phyloP scores from a whole-genome alignment of 2,888 invertebrate species.

The Gisinianus flammeolus region DNA sequence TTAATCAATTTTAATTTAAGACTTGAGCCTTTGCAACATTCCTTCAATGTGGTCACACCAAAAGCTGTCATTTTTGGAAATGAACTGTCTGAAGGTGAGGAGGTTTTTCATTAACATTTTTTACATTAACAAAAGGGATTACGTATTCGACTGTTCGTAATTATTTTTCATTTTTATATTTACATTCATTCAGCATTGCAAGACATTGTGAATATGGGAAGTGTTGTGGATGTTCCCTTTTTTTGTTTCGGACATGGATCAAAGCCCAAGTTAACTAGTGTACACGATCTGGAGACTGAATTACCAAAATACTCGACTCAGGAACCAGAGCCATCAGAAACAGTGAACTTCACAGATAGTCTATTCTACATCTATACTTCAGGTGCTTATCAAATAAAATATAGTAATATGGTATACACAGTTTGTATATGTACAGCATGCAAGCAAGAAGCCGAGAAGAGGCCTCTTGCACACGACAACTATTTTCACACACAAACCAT shows the following conservation, averaged over 20 bases:
- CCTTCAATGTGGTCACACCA: conserved; percentile 83
- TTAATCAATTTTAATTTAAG: conserved; percentile 93
- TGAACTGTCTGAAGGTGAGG: conserved; percentile 70
- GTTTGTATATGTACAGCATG: too few relatives aligned
- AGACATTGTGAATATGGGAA: conserved; percentile 45
- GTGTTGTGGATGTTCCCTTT: conserved; percentile 40
- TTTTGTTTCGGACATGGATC: conserved; percentile 48
- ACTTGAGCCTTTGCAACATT: conserved; percentile 81
- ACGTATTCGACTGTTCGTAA: too few relatives aligned
- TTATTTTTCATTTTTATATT: too few relatives aligned
- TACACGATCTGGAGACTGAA: conserved; percentile 47
- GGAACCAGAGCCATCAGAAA: conserved; percentile 37
- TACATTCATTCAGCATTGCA: conserved; percentile 52
- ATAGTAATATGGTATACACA: too few relatives aligned
- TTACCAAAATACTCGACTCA: conserved; percentile 26
- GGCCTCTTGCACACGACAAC: too few relatives aligned
- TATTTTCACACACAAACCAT: too few relatives aligned
- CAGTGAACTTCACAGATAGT: conserved; percentile 74
- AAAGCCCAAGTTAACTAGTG: conserved; percentile 34
- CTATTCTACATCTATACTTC: conserved; percentile 97
- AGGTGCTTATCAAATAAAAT: too few relatives aligned
- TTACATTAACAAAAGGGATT: too few relatives aligned
- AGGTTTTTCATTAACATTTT: too few relatives aligned
- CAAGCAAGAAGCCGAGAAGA: too few relatives aligned
- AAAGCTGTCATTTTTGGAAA: conserved; percentile 81